Base-by-base conservation (phyloP, 2,888 invertebrate genomes). In the Diadromus collaris region DNA sequence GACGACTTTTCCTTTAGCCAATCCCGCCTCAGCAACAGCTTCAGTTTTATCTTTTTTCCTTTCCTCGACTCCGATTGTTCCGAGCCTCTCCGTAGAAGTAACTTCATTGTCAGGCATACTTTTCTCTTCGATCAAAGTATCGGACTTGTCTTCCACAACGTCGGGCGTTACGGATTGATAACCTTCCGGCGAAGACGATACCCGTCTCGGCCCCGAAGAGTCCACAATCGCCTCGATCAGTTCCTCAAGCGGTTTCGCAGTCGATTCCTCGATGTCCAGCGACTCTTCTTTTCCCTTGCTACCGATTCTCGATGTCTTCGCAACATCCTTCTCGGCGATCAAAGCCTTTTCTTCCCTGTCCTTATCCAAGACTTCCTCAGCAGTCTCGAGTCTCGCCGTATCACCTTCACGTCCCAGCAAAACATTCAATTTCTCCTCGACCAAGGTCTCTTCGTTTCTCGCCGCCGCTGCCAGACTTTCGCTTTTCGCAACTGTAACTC, bases 191-290 rank as follows among this genome's bases (percentile, higher is more conserved):
- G 82, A 80, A 6, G 83, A 77, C 0, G 80, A 81, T 24, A 72
- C 73, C 13, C 46, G 68, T 58, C 74, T 63, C 9, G 81, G 64
- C 13, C 61, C 76, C 13, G 74, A 68, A 2, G 82, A 80, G 70
- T 82, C 83, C 21, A 85, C 86, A 21, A 88, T 84, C 6, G 84
- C 85, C 76, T 87, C 87, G 67, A 89, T 85, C 1, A 86, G 83
- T 71, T 87, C 85, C 34, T 89, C 85, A 0, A 88, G 78, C 0
- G 86, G 86, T 44, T 83, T 85, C 0, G 87, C 85, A 4, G 86
- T 86, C 7, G 79, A 79, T 67, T 86, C 82, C 61, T 88, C 86
- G 21, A 87, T 87, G 24, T 84, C 81, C 13, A 85, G 78, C 2
- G 80, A 74, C 34, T 85, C 83, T 32, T 84, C 83, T 24, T 83